Base-by-base conservation (phyloP, 1,140 invertebrate genomes). In the Drosophila orena region DNA sequence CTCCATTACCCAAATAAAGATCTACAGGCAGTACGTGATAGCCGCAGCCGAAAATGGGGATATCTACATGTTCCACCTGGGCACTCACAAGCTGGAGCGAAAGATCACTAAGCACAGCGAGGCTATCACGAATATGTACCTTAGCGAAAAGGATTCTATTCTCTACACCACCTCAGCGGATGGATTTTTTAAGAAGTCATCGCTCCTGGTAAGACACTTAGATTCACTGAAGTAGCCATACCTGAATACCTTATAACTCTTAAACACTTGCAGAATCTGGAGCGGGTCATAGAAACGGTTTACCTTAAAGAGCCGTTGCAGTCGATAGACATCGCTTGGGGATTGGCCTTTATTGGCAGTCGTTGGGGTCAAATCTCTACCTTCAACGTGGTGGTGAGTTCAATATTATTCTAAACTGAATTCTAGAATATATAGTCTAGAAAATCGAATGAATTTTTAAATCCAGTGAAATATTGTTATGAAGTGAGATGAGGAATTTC, bases 21-120 rank as follows among this genome's bases (percentile, higher is more conserved):
- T 91, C 22, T 74, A 77, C 42, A 78, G 77, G 42, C 46, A 76
- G 40, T 60, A 58, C 14, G 79, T 92, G 5, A 57, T 94, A 37
- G 93, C 93, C 11, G 93, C 94, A 0, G 93, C 93, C 24, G 85
- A 94, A 11, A 93, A 94, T 70, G 94, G 94, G 15, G 94, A 94
- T 72, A 91, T 94, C 3, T 94, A 94, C 70, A 92, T 93, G 80
- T 94, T 93, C 64, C 92, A 89, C 64, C 76, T 79, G 2, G 44
- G 57, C 30, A 93, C 91, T n/a, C 93, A 93, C 10, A 92, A 93
- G 46, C 79, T 94, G 12, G 69, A 93, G 20, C 90, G 81, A 14
- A 93, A 93, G 14, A 81, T 94, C 38, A 40, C 77, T n/a, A 90
- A 92, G 47, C 91, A 92, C 55, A 84, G 81, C n/a, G 90, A 92